Base-by-base conservation (phyloP, 2,113 vertebrate genomes). In the Dicrurus megarhynchus region DNA sequence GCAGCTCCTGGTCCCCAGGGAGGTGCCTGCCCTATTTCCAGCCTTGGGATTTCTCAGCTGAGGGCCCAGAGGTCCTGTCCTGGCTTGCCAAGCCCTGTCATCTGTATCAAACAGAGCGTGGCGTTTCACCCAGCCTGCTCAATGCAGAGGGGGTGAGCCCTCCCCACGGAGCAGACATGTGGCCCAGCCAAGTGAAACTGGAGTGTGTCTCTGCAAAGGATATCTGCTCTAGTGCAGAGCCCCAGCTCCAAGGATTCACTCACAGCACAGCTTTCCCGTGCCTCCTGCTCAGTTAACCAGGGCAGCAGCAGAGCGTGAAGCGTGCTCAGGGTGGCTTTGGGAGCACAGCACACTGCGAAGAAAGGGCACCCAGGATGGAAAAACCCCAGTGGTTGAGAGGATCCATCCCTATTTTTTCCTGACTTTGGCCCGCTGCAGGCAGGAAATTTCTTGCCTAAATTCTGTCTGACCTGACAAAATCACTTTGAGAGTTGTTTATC, bases 361-460 rank as follows among this genome's bases (percentile, higher is more conserved):
- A 56, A 85, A 81, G 33, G 32, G 30, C 19, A 61, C 11, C 16
- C 63, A 77, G 47, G 39, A 53, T 65, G 71, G 84, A 87, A 85
- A 84, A 91, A 73, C 27, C 7, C 27, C 47, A 59, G 41, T 7
- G 49, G 56, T 47, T 83, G 39, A 65, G 28, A 57, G n/a, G 50
- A 78, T 59, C 63, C 79, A 68, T 86, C 35, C 8, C 21, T 67
- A 3, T 16, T 85, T 76, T 76, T 16, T 27, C 59, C 63, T 70
- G 69, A 59, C 65, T 92, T 77, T 57, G 42, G 33, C 61, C 46
- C 1, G 27, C 68, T 64, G 59, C 55, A 80, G 83, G 68, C 79
- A 94, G 53, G 53, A 86, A 57, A 87, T 61, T 79, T 94, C 75
- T 93, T 67, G 68, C 77, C 88, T 82, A 82, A 93, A 73, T 94